Percentiles rank a stretch among this genome's conserved stretches.
Evolutionary conservation across 2,888 invertebrate genomes (phyloP).

Genomic region (Aspidapion aeneum): DNA sequence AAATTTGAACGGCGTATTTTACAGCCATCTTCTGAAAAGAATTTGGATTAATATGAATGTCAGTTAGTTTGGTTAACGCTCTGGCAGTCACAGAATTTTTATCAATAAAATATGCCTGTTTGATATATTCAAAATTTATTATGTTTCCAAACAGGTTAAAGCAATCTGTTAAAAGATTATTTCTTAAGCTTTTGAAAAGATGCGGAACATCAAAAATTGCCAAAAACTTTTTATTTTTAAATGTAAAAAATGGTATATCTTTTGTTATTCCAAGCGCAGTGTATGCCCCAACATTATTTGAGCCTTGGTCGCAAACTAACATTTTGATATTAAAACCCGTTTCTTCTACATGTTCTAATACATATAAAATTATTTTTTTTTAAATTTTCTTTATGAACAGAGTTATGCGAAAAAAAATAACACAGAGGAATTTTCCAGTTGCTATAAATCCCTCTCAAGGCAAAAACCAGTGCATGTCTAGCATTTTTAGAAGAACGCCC

Average conservation of each 20-base stretch:
- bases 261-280: too few relatives aligned
- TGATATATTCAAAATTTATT: not conserved
- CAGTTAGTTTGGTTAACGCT: not conserved
- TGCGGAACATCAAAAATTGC: too few relatives aligned
- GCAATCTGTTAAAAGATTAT: too few relatives aligned
- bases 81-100: not conserved
- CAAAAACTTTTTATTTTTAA: not conserved
- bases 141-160: not conserved
- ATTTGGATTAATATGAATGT: conserved; percentile 3
- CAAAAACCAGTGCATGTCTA: conserved; percentile 3
- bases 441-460: not conserved
- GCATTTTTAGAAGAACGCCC: not conserved
- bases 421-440: conserved; percentile 4
- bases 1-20: conserved; percentile 6
- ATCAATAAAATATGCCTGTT: conserved; percentile 7
- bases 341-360: not conserved
- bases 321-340: not conserved
- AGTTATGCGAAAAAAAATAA: conserved; percentile 4
- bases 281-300: not conserved
- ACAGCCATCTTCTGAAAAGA: conserved; percentile 1
- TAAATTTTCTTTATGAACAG: conserved; percentile 3
- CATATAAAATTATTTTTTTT: not conserved
- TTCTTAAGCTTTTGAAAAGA: too few relatives aligned
- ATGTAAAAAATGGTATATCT: not conserved
- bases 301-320: not conserved